Evolutionary conservation across 1,140 invertebrate species (phyloP).

Genomic region (Megalonaias nervosa): DNA sequence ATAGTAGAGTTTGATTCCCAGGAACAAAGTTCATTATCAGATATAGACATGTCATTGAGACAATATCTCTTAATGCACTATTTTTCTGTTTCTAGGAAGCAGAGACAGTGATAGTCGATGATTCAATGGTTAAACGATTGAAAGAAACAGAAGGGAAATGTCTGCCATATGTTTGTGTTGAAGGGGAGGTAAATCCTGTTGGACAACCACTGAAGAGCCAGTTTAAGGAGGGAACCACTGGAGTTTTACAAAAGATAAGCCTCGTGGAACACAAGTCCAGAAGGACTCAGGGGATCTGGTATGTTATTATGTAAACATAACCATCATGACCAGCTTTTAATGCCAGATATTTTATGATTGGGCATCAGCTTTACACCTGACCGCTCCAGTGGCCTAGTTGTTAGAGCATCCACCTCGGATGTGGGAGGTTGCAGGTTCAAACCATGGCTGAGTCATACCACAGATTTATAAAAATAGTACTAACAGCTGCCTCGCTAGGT

Average conservation of each 20-base stretch:
- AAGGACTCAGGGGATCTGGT: conserved; percentile 61
- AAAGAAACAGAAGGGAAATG: conserved; percentile 26
- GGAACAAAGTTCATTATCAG: no score
- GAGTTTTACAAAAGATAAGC: conserved; percentile 54
- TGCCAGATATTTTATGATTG: no score
- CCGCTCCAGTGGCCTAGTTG: no score
- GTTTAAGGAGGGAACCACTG: conserved; percentile 37
- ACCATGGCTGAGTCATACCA: no score
- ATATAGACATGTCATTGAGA: no score
- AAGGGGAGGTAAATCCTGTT: conserved; percentile 48
- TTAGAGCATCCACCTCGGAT: no score
- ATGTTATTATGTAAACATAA: conserved; percentile 12
- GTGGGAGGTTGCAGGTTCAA: no score
- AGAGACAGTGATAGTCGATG: conserved; percentile 35
- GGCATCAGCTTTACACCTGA: background rate
- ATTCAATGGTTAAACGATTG: conserved; percentile 44
- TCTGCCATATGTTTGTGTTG: conserved; percentile 59
- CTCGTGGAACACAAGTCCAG: conserved; percentile 62
- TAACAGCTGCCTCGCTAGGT: no score
- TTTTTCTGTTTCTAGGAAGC: conserved; percentile 42
- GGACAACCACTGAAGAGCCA: conserved; percentile 44
- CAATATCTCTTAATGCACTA: background rate
- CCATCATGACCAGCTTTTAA: background rate
- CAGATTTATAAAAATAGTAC: no score
- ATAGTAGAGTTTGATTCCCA: no score